A percentile compares a stretch with the other conserved stretches of the same genome.
phyloP scores from a whole-genome alignment of 2,797 vertebrate genomes.

The Malacoraja senta region DNA sequence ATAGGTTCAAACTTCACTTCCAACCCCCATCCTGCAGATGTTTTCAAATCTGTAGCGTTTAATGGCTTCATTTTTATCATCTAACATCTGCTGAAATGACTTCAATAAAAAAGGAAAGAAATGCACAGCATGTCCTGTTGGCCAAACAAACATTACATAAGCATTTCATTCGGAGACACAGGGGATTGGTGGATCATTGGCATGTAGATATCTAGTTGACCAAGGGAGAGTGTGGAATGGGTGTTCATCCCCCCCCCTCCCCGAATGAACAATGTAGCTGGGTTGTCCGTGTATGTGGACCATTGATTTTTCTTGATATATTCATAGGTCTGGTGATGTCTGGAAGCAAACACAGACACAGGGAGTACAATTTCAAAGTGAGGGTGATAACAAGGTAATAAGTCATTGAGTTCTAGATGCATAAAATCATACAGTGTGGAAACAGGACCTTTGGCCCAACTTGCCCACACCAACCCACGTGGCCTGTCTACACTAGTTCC shows the following conservation, averaged over 20 bases:
- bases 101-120: not conserved
- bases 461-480: too few species aligned
- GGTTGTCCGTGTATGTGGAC: not conserved
- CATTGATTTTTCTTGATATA: not conserved
- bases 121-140: not conserved
- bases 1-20: not conserved
- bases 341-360: too few species aligned
- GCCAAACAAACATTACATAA: not conserved
- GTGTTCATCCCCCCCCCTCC: not conserved
- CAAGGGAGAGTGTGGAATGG: not conserved
- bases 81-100: not conserved
- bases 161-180: not conserved
- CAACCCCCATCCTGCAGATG: constrained; percentile 2
- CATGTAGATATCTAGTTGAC: not conserved
- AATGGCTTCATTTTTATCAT: constrained; percentile 5
- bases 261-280: not conserved
- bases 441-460: too few species aligned
- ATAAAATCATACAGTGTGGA: too few species aligned
- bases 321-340: too few species aligned
- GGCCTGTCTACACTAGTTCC: too few species aligned
- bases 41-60: not conserved
- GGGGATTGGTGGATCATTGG: not conserved
- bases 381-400: too few species aligned
- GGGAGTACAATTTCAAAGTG: too few species aligned
- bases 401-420: too few species aligned